phyloP scores from a whole-genome alignment of 2,888 invertebrate species.

The Trichacis sp. region DNA sequence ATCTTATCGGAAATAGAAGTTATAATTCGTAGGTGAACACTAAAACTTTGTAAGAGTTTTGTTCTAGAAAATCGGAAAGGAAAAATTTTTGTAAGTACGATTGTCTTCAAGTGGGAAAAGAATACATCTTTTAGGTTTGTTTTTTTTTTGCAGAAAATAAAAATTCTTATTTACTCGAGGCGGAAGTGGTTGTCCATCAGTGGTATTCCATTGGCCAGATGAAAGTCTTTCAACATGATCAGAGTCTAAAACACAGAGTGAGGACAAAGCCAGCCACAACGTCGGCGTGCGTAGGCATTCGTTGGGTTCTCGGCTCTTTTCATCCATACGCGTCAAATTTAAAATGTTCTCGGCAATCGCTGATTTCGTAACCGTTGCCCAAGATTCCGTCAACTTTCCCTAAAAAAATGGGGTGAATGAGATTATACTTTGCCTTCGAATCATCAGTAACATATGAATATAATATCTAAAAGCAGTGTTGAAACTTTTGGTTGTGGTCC shows the following conservation, averaged over 20 bases:
- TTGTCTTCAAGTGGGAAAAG: too few relatives aligned
- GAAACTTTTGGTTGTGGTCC: too few relatives aligned
- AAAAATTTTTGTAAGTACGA: too few relatives aligned
- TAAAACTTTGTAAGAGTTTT: too few relatives aligned
- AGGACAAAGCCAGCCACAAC: constrained; percentile 92
- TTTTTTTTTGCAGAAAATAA: constrained; percentile 21
- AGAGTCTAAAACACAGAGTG: constrained; percentile 91
- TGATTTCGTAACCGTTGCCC: constrained; percentile 89
- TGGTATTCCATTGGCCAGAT: constrained; percentile 83
- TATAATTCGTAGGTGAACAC: too few relatives aligned
- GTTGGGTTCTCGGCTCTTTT: constrained; percentile 79
- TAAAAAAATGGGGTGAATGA: constrained; percentile 66
- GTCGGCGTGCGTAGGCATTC: constrained; percentile 87
- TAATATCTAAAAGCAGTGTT: too few relatives aligned
- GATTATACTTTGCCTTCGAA: too few relatives aligned
- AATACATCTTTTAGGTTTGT: too few relatives aligned
- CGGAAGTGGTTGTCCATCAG: constrained; percentile 72
- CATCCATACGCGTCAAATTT: constrained; percentile 84
- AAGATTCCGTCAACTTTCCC: constrained; percentile 87
- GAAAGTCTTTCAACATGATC: constrained; percentile 88
- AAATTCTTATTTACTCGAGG: constrained; percentile 67
- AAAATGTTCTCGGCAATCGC: constrained; percentile 89
- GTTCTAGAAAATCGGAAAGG: too few relatives aligned
- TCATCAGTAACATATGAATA: too few relatives aligned
- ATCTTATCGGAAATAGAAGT: too few relatives aligned